A percentile compares a stretch with the other conserved stretches of the same genome.
These are phyloP conservation scores for Congeria kusceri DNA, from an alignment of 2,888 invertebrate species.

Conservation along the genomic window DNA sequence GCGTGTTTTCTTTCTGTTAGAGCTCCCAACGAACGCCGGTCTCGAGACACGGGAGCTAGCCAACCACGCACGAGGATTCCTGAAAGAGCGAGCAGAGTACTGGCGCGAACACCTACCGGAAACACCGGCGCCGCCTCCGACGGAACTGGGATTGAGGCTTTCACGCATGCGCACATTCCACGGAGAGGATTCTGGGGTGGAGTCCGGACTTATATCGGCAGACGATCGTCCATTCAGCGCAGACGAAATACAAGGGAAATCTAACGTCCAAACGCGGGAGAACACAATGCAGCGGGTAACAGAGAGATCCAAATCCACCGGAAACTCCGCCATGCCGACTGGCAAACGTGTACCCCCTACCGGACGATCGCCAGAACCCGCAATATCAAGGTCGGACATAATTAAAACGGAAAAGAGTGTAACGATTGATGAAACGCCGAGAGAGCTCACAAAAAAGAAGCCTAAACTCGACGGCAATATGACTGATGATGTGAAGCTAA, in stretches of 20 bases:
- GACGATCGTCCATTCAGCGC: slow-evolving; percentile 52
- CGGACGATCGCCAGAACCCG: no score
- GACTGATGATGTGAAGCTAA: no score
- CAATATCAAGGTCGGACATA: no score
- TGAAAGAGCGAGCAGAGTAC: slow-evolving; percentile 62
- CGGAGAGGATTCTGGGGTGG: slow-evolving; percentile 60
- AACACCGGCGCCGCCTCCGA: slow-evolving; percentile 44
- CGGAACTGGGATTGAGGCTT: slow-evolving; percentile 51
- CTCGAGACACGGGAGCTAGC: slow-evolving; percentile 59
- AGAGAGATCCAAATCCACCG: not conserved
- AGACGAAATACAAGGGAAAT: slow-evolving; percentile 26
- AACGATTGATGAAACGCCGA: no score
- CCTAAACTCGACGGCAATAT: no score
- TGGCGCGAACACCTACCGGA: slow-evolving; percentile 56
- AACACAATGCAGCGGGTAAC: not conserved
- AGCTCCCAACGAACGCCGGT: slow-evolving; percentile 55
- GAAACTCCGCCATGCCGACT: not conserved
- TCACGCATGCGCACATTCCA: slow-evolving; percentile 60
- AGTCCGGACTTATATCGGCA: slow-evolving; percentile 54
- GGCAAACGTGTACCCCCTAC: not conserved
- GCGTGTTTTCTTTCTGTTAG: slow-evolving; percentile 11
- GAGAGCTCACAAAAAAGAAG: no score
- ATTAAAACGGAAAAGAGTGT: no score
- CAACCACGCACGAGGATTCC: slow-evolving; percentile 63
- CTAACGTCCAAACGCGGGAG: slow-evolving; percentile 1